Percentiles rank a stretch among this genome's conserved stretches.
Evolutionary conservation across 1,140 invertebrate genomes (phyloP).

Genomic region (Zaprionus davidi): DNA sequence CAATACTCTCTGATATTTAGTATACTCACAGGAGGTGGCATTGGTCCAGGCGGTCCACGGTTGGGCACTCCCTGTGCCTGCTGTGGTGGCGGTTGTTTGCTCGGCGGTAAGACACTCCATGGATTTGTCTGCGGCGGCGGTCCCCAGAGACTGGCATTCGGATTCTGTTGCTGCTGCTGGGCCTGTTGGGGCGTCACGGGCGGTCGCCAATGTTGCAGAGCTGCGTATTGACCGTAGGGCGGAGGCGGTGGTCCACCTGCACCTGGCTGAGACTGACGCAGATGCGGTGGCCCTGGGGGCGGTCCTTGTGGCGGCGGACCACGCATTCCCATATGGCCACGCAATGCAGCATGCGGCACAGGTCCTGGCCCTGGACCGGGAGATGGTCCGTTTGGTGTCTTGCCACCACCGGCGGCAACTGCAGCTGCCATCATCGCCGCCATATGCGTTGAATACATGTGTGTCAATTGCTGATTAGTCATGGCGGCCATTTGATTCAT

Average conservation of each 20-base stretch:
- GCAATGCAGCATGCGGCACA: slow-evolving; percentile 57
- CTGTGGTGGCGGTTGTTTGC: slow-evolving; percentile 61
- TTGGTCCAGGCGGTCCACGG: slow-evolving; percentile 57
- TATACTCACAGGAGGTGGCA: slow-evolving; percentile 51
- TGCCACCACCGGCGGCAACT: slow-evolving; percentile 54
- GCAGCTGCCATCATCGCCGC: slow-evolving; percentile 72
- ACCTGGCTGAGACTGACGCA: slow-evolving; percentile 50
- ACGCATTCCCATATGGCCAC: slow-evolving; percentile 72
- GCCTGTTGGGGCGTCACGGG: slow-evolving; percentile 58
- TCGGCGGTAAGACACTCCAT: slow-evolving; percentile 78
- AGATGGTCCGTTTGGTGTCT: slow-evolving; percentile 59
- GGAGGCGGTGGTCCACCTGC: slow-evolving; percentile 60
- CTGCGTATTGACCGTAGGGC: slow-evolving; percentile 65
- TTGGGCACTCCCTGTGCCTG: slow-evolving; percentile 49
- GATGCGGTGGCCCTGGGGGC: slow-evolving; percentile 58
- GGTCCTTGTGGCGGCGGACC: slow-evolving; percentile 61
- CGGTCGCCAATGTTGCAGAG: slow-evolving; percentile 73
- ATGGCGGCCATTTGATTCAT: slow-evolving; percentile 75
- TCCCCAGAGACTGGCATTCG: slow-evolving; percentile 81
- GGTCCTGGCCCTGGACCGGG: slow-evolving; percentile 46
- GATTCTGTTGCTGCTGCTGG: slow-evolving; percentile 69
- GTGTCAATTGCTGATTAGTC: slow-evolving; percentile 65
- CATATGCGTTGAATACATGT: slow-evolving; percentile 71
- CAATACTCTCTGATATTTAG: neutral
- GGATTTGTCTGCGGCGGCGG: slow-evolving; percentile 82